Conservation (phyloP, 2,797 vertebrate genomes). For the Hydrolagus colliei region DNA sequence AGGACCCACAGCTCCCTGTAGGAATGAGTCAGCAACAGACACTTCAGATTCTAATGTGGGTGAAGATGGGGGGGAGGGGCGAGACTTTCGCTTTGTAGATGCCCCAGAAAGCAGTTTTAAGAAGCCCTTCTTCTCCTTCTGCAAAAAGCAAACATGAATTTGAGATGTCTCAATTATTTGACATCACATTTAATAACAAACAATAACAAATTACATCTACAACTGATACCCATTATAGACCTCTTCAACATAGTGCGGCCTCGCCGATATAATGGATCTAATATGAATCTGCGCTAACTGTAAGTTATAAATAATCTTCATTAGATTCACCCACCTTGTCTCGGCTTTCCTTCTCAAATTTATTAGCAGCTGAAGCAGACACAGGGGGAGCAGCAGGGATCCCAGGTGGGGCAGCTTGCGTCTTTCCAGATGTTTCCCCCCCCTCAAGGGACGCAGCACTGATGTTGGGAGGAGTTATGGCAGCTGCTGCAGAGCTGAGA, state of each 20-base stretch:
- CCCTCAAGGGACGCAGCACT: conserved; percentile 67
- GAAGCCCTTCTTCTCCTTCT: conserved; percentile 95
- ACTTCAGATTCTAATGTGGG: conserved; percentile 84
- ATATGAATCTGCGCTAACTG: neutral
- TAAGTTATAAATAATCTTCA: neutral
- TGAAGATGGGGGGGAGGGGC: conserved; percentile 82
- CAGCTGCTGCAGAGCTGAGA: conserved; percentile 69
- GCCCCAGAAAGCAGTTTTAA: conserved; percentile 82
- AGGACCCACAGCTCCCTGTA: conserved; percentile 75
- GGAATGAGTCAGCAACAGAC: conserved; percentile 52
- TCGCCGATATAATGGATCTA: neutral
- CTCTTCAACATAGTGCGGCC: neutral
- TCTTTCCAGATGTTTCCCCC: conserved; percentile 54
- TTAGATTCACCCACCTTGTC: conserved; percentile 62
- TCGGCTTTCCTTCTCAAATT: conserved; percentile 74
- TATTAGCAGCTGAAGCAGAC: conserved; percentile 55
- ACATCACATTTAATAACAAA: neutral
- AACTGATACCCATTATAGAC: neutral
- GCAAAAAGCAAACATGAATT: conserved; percentile 34
- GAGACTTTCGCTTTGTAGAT: conserved; percentile 85
- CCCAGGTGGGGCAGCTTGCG: conserved; percentile 49
- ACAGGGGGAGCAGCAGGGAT: conserved; percentile 52
- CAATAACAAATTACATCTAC: neutral
- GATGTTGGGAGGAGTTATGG: conserved; percentile 67
- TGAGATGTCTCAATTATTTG: neutral